A percentile compares a stretch with the other conserved stretches of the same genome.
These are phyloP conservation scores for Masnerella sp. DNA, from an alignment of 2,888 invertebrate species.

Conservation along the genomic window DNA sequence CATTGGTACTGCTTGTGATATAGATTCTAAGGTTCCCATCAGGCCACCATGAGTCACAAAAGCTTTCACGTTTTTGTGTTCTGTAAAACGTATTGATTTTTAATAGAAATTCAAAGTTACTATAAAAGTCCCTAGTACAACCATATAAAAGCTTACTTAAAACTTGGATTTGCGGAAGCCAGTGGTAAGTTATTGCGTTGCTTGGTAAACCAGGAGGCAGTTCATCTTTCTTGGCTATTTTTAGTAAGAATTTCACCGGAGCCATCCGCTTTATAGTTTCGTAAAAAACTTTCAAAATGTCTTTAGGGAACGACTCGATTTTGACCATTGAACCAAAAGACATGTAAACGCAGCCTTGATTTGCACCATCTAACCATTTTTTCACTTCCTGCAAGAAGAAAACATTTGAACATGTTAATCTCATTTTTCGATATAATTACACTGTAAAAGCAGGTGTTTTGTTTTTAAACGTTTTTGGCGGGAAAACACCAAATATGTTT, in stretches of 20 bases:
- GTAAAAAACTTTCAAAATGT: conserved; percentile 65
- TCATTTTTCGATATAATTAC: no score
- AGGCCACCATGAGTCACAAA: conserved; percentile 73
- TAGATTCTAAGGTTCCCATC: conserved; percentile 69
- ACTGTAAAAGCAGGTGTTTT: no score
- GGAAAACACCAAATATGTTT: no score
- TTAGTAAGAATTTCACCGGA: conserved; percentile 71
- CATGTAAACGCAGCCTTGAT: conserved; percentile 71
- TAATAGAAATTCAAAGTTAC: neutral
- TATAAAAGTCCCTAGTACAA: no score
- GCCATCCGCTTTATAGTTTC: conserved; percentile 68
- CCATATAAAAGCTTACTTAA: conserved; percentile 56
- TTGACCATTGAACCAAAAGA: conserved; percentile 75
- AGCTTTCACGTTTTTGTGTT: conserved; percentile 69
- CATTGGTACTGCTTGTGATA: conserved; percentile 68
- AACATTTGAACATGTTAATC: no score
- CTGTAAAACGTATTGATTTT: conserved; percentile 51
- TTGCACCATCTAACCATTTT: conserved; percentile 71
- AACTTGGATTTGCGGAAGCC: conserved; percentile 70
- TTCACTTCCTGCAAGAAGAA: conserved; percentile 69
- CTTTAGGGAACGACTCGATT: conserved; percentile 70
- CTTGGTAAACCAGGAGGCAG: conserved; percentile 69
- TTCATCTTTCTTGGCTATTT: conserved; percentile 68
- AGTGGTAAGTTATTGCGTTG: conserved; percentile 70
- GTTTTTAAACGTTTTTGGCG: no score